A percentile compares a stretch with the other conserved stretches of the same genome.
Conservation (phyloP, 2,888 invertebrate genomes). For the Drosophila ezoana region DNA sequence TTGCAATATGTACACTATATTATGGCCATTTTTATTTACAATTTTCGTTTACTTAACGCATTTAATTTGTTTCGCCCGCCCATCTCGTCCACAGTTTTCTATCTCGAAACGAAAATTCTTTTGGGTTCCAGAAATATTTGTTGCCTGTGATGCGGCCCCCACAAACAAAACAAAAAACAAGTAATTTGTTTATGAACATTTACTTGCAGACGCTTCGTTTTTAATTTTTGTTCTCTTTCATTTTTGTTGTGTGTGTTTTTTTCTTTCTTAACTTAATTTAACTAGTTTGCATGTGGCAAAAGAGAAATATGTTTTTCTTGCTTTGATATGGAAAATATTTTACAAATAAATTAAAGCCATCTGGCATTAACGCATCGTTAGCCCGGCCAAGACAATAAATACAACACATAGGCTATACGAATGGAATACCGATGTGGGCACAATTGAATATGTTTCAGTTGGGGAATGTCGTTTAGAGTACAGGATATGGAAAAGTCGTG, state of each 20-base stretch:
- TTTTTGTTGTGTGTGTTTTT: conserved; percentile 3
- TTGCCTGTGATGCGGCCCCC: conserved; percentile 25
- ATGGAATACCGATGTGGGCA: conserved; percentile 21
- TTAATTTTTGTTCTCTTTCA: conserved; percentile 29
- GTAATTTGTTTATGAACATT: conserved; percentile 66
- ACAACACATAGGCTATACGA: conserved; percentile 11
- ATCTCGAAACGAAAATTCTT: conserved; percentile 32
- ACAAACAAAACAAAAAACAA: conserved; percentile 12
- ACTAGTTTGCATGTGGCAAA: conserved; percentile 59
- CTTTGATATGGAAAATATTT: conserved; percentile 80
- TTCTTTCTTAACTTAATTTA: conserved; percentile 24
- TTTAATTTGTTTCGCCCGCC: conserved; percentile 58
- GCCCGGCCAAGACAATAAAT: conserved; percentile 14
- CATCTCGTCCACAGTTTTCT: conserved; percentile 34
- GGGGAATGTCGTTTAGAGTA: conserved; percentile 6
- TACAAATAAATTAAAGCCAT: conserved; percentile 80
- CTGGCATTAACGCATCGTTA: conserved; percentile 71
- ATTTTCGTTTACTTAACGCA: conserved; percentile 61
- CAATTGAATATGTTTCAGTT: conserved; percentile 5
- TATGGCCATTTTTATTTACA: conserved; percentile 59
- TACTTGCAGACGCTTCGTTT: conserved; percentile 59
- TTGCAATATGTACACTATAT: conserved; percentile 52
- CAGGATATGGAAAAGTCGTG: conserved; percentile 56
- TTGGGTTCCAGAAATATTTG: conserved; percentile 14
- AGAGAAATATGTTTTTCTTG: conserved; percentile 63